Evolutionary conservation across 2,113 vertebrate species (phyloP), one percentile per base, ranked within the genome.

Genomic region (Nothocercus nigrocapillus): DNA sequence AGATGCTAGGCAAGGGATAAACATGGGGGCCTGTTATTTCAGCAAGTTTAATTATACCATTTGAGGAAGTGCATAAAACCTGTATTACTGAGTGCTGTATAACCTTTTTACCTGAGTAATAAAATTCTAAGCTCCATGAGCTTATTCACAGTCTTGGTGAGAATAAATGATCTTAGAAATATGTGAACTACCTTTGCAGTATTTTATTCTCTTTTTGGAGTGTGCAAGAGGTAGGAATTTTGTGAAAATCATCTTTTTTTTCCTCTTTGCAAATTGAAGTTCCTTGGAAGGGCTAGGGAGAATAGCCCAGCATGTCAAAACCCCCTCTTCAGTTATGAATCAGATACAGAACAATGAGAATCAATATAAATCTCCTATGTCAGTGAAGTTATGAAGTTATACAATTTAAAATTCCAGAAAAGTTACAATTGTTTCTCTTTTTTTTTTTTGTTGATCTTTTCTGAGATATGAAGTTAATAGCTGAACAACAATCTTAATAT

Each of bases 61-160:
- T 94, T 92, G 45, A 94, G n/a, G 72, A 95, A 82, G 42, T 83
- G 16, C 27, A 89, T 85, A 84, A 95, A 96, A 87, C 40, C 20
- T 62, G 56, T 83, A 51, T 91, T 95, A 54, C 54, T 85, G 79
- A 40, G 51, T 90, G 38, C 76, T 89, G 44, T 15, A 86, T 81
- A 72, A 82, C 68, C 62, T 87, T 90, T 82, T 94, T 58, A 89
- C 47, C 53, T 25, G 62, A 85, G 54, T 81, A 93, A 96, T 89
- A 89, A 76, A 88, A 70, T 6, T 63, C 82, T 66, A 59, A 94
- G 24, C 58, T 88, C 10, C 61, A 56, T 10, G 13, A 95, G 66
- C 17, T 96, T 84, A 89, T 89, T 79, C 42, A 93, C 20, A 53
- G 9, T 5, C 22, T 59, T 79, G 30, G 47, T 69, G 24, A 90